Percentiles rank a stretch among this genome's conserved stretches.
These are phyloP conservation scores for Drosophila peninsularis DNA, from an alignment of 2,888 invertebrate species.

Conservation along the genomic window DNA sequence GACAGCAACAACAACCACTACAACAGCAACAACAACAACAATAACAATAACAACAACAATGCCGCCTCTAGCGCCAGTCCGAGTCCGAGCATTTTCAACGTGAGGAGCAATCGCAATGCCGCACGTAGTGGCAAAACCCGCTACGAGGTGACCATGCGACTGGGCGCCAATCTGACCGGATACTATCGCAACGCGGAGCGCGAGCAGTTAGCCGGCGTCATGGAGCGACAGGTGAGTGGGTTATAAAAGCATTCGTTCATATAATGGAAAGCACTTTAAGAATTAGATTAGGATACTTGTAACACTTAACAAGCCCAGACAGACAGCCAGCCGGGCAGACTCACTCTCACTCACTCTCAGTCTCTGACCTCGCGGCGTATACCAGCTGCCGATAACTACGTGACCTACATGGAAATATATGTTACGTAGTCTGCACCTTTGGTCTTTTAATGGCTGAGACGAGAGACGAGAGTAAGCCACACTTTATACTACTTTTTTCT, in stretches of 20 bases:
- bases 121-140: slow-evolving; percentile 83
- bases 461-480: background rate
- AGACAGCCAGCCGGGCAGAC: background rate
- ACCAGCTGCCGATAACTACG: slow-evolving; percentile 18
- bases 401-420: slow-evolving; percentile 18
- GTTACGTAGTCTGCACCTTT: background rate
- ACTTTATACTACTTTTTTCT: background rate
- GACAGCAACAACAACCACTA: slow-evolving; percentile 48
- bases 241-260: slow-evolving; percentile 20
- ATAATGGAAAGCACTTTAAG: slow-evolving; percentile 34
- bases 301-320: slow-evolving; percentile 6
- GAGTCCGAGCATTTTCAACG: slow-evolving; percentile 47
- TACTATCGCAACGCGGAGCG: slow-evolving; percentile 80
- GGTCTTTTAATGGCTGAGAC: background rate
- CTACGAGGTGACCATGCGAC: slow-evolving; percentile 84
- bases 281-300: slow-evolving; percentile 32
- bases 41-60: slow-evolving; percentile 36
- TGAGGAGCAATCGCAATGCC: slow-evolving; percentile 63
- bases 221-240: slow-evolving; percentile 84
- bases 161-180: slow-evolving; percentile 84
- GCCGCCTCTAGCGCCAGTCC: slow-evolving; percentile 21
- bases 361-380: background rate
- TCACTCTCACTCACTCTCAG: background rate
- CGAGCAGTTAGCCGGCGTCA: slow-evolving; percentile 79
- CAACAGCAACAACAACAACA: slow-evolving; percentile 13